Conservation (phyloP, 30 jellyfish, hydroid and myxozoan genomes). For the Aurelia sp. region DNA sequence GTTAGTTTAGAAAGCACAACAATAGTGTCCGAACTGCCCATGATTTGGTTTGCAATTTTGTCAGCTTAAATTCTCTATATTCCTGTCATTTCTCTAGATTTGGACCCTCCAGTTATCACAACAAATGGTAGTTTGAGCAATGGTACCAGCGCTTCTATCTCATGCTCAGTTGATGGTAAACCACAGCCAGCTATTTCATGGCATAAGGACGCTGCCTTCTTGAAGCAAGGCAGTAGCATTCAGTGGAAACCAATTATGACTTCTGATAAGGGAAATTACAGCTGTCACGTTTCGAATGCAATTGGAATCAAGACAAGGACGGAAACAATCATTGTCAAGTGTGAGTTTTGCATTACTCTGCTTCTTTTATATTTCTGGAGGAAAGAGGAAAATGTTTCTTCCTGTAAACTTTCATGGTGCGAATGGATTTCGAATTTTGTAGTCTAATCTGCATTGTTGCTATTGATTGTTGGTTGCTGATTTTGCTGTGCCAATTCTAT, state of each 20-base stretch:
- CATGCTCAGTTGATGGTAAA: slow-evolving; percentile 52
- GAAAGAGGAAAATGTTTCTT: too few relatives aligned
- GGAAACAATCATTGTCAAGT: background rate
- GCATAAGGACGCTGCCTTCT: background rate
- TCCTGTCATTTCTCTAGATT: slow-evolving; percentile 11
- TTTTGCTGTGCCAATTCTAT: too few relatives aligned
- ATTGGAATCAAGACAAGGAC: slow-evolving; percentile 3
- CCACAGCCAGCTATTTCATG: slow-evolving; percentile 54
- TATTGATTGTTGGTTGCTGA: too few relatives aligned
- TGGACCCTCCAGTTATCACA: slow-evolving; percentile 32
- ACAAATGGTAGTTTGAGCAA: background rate
- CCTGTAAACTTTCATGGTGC: too few relatives aligned
- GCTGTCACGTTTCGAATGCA: slow-evolving; percentile 19
- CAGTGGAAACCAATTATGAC: slow-evolving; percentile 19
- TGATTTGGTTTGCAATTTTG: background rate
- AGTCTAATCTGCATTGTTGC: too few relatives aligned
- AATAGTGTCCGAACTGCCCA: too few relatives aligned
- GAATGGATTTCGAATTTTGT: too few relatives aligned
- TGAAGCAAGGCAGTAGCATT: background rate
- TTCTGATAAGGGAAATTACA: slow-evolving; percentile 29
- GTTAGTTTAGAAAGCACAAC: too few relatives aligned
- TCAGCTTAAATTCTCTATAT: background rate
- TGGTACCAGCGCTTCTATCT: slow-evolving; percentile 17
- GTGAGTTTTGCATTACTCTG: slow-evolving; percentile 9
- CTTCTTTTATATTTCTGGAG: too few relatives aligned